Base-by-base conservation (phyloP, 2,888 invertebrate genomes). In the Pharmacophagus antenor region DNA sequence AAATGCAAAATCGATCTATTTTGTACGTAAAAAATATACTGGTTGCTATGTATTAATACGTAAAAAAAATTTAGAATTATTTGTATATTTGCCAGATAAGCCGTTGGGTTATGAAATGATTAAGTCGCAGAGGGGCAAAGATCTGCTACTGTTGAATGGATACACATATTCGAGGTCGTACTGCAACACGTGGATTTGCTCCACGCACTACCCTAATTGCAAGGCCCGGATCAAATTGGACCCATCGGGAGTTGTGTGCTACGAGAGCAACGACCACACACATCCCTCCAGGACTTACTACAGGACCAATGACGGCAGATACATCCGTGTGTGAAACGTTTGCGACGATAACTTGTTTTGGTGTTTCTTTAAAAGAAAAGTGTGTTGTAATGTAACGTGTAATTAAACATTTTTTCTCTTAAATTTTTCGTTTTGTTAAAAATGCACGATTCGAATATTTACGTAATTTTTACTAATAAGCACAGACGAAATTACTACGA, bases 121-220 rank as follows among this genome's bases (percentile, higher is more conserved):
- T 10, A 67, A 58, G n/a, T 75, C 77, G 0, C 75, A 76, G 55
- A 65, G 70, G 49, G 79, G 79, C 0, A 74, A 61, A 46, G 62
- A 72, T 23, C 65, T 79, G 0, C 69, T 80, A 1, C 62, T 77
- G 0, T 23, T 72, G 8, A 65, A 68, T 0, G 74, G 74, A 2
- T 76, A 71, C 55, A 80, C 80, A 0, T 80, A 70, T 41, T 60
- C 65, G 0, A 63, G 63, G 50, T 55, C 56, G 1, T 65, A 62
- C 3, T 20, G 37, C 0, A 62, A 48, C 1, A 50, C 63, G 7
- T 82, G 80, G 80, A 65, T 70, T 0, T 83, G 83, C 56, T 82
- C 83, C 0, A 74, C 69, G 0, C 70, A 68, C 49, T 65, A 67
- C 27, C 68, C 68, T 4, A 61, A 58, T 21, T 77, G 78, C 56